phyloP scores from a whole-genome alignment of 1,140 invertebrate species.

The Aricia agestis region DNA sequence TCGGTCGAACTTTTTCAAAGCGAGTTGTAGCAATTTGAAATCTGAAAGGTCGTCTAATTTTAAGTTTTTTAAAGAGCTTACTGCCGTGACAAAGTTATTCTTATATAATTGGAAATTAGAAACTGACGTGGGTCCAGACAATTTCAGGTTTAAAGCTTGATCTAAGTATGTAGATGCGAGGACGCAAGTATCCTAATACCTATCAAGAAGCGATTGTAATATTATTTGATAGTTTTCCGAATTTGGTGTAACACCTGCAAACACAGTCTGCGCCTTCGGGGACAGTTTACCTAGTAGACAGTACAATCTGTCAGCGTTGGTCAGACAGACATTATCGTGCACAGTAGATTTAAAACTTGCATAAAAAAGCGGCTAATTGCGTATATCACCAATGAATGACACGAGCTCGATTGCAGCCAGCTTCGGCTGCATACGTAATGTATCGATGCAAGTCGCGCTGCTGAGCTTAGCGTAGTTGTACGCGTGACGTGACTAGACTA shows the following conservation, averaged over 20 bases:
- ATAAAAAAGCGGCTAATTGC: constrained; percentile 32
- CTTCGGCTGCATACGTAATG: neutral
- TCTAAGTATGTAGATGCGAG: too few species aligned
- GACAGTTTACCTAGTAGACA: constrained; percentile 31
- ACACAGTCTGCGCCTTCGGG: constrained; percentile 22
- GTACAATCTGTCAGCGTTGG: constrained; percentile 32
- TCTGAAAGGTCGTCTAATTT: too few species aligned
- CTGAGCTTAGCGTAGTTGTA: neutral
- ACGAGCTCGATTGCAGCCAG: constrained; percentile 30
- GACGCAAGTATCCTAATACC: too few species aligned
- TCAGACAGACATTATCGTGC: constrained; percentile 28
- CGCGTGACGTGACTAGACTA: neutral
- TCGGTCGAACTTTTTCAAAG: constrained; percentile 14
- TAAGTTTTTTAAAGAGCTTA: too few species aligned
- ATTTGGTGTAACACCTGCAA: constrained; percentile 25
- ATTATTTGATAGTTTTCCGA: constrained; percentile 21
- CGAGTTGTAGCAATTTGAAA: too few species aligned
- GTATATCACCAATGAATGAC: constrained; percentile 30
- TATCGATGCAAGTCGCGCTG: neutral
- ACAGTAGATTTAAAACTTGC: constrained; percentile 31
- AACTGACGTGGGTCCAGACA: too few species aligned
- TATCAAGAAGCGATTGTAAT: too few species aligned
- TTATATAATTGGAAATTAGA: too few species aligned
- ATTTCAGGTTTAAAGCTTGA: too few species aligned
- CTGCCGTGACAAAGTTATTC: too few species aligned